These are phyloP conservation scores for Pocillopora grandis DNA, from an alignment of 92 coral and sea anemone species.

Conservation along the genomic window DNA sequence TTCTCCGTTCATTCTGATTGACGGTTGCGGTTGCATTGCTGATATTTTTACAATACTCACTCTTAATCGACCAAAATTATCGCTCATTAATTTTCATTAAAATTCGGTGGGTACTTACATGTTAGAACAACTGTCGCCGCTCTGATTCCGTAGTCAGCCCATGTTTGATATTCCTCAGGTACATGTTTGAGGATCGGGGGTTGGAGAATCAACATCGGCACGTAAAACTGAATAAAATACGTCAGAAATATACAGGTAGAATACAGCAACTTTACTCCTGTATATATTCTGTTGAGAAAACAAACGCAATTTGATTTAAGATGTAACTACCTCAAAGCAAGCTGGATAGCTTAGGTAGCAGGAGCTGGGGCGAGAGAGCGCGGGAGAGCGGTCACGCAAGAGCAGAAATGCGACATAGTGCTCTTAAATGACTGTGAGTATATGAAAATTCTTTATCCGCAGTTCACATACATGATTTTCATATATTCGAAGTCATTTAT, in stretches of 20 bases:
- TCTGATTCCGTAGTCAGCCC: conserved; percentile 66
- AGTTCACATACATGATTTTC: too few relatives aligned
- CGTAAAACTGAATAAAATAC: conserved; percentile 94
- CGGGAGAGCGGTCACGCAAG: too few relatives aligned
- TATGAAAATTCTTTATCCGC: too few relatives aligned
- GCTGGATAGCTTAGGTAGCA: background rate
- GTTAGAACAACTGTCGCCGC: conserved; percentile 75
- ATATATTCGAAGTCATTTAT: too few relatives aligned
- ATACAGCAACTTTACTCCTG: conserved; percentile 70
- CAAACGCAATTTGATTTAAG: background rate
- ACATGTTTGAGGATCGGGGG: conserved; percentile 70
- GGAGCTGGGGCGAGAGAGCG: too few relatives aligned
- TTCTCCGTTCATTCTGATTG: too few relatives aligned
- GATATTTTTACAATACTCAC: background rate
- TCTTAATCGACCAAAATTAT: background rate
- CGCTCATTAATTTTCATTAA: background rate
- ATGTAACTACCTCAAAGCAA: background rate
- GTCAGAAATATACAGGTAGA: conserved; percentile 82
- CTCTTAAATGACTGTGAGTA: too few relatives aligned
- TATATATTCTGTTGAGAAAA: conserved; percentile 59
- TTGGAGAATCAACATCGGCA: conserved; percentile 73
- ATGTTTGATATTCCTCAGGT: conserved; percentile 47
- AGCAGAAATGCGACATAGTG: too few relatives aligned
- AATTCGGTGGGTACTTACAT: conserved; percentile 55
- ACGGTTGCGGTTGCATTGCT: too few relatives aligned